Base-by-base conservation (phyloP, 2,888 invertebrate species). In the Ypsolopha scabrella region DNA sequence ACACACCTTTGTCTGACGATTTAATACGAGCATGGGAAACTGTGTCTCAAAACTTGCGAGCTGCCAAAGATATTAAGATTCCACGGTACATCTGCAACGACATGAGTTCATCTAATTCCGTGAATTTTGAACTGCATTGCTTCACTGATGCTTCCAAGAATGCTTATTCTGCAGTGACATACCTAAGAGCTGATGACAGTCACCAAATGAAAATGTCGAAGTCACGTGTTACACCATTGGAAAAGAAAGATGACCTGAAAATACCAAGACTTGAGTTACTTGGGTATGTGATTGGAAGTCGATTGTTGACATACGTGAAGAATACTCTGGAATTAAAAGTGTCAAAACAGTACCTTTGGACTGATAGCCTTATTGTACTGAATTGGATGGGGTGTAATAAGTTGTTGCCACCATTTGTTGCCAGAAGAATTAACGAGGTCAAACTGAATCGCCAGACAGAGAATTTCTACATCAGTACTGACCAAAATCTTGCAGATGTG, bases 381-480 rank as follows among this genome's bases (percentile, higher is more conserved):
- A 24, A 13, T 6, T 58, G 57, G 58, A 13, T 37, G 6, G 49
- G 51, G 6, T 51, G 55, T 1, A 41, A 51, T 10, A 58, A 58
- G 47, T 39, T 60, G 1, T 33, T 58, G 0, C 49, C 56, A 7
- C 58, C 58, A 9, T 60, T 60, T 50, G 51, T 58, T 1, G 0
- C 50, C 0, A 55, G 48, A 38, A 24, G 58, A 43, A 11, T 60
- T 6, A 13, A 52, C 6, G 56, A 58, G 35, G 56, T 60, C 0
- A 58, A 51, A 41, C 11, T 6, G n/a, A n/a, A n/a, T n/a, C 37
- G 6, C 35, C 24, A 36, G 13, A 24, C 2, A 3, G 36, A 3
- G 41, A 24, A 11, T 36, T 7, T n/a, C n/a, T n/a, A n/a, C n/a
- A n/a, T n/a, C n/a, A n/a, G 50, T 39, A 50, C 52, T 14, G 14